A percentile compares a stretch with the other conserved stretches of the same genome.
Evolutionary conservation across 2,888 invertebrate species (phyloP).

Genomic region (Apocheima hispidaria): DNA sequence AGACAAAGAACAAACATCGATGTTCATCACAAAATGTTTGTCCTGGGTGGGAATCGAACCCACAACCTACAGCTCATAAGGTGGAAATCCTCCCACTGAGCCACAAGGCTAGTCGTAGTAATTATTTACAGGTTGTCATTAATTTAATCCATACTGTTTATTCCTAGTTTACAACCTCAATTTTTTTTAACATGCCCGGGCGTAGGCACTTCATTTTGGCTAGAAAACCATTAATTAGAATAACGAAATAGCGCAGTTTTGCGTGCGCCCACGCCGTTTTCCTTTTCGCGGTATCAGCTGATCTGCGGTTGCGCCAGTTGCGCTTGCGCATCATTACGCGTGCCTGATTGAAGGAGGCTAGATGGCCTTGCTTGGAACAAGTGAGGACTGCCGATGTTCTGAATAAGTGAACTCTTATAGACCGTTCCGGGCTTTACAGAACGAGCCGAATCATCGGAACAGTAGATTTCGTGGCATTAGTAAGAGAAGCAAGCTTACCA

Average conservation of each 20-base stretch:
- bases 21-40: no score
- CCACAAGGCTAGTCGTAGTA: no score
- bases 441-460: no score
- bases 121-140: no score
- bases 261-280: slow-evolving; percentile 23
- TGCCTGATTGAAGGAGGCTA: slow-evolving; percentile 17
- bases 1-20: no score
- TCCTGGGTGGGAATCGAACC: no score
- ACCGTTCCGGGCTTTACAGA: no score
- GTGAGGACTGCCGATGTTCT: background rate
- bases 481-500: no score
- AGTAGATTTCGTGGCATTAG: no score
- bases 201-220: slow-evolving; percentile 29
- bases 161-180: background rate
- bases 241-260: slow-evolving; percentile 26
- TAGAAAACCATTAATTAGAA: slow-evolving; percentile 30
- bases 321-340: slow-evolving; percentile 24
- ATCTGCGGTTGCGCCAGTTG: slow-evolving; percentile 28
- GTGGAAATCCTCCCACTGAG: no score
- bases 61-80: no score
- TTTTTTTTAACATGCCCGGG: slow-evolving; percentile 11
- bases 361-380: slow-evolving; percentile 20
- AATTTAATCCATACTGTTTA: background rate
- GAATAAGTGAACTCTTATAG: no score
- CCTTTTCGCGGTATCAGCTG: slow-evolving; percentile 32